Base-by-base conservation (phyloP, 2,888 invertebrate genomes). In the Oligia fasciuncula region DNA sequence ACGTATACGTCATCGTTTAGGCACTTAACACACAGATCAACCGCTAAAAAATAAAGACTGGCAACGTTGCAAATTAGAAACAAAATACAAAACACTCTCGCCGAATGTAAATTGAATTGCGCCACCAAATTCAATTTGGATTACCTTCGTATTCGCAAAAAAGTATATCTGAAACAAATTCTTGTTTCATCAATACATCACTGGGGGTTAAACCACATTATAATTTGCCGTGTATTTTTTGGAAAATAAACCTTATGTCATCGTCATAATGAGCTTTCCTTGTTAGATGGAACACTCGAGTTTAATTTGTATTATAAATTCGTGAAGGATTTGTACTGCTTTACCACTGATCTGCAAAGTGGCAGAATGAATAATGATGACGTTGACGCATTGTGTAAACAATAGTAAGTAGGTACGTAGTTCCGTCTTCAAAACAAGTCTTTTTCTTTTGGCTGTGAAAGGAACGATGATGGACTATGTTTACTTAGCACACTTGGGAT, bases 331-430 rank as follows among this genome's bases (percentile, higher is more conserved):
- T 85, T 86, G 87, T 87, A 83, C 84, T 86, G 80, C 81, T 86
- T 86, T 87, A 89, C 90, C 88, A 89, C 88, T 90, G 92, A 92
- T 92, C 91, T 89, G 85, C 84, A 86, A 91, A 87, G 90, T 89
- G 92, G 90, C 91, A 91, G 91, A 85, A 92, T 93, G 93, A 93
- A 83, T 92, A 91, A 93, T 91, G 92, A 89, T 84, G 92, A 92
- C 91, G 84, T 91, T 91, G 93, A 93, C 91, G 88, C 87, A 92
- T 93, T 91, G 83, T 85, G 73, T 77, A 81, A 87, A 89, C 83
- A 79, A 73, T 73, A 63, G 43, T 14, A 57, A 13, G 8, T 74
- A 63, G 14, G n/a, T 76, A 85, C n/a, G 0, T 54, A 62, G 5
- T 17, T 57, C 51, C 40, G 62, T 85, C 77, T 73, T 68, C 0